phyloP scores from a whole-genome alignment of 2,888 invertebrate genomes.

The Erynnis tages region DNA sequence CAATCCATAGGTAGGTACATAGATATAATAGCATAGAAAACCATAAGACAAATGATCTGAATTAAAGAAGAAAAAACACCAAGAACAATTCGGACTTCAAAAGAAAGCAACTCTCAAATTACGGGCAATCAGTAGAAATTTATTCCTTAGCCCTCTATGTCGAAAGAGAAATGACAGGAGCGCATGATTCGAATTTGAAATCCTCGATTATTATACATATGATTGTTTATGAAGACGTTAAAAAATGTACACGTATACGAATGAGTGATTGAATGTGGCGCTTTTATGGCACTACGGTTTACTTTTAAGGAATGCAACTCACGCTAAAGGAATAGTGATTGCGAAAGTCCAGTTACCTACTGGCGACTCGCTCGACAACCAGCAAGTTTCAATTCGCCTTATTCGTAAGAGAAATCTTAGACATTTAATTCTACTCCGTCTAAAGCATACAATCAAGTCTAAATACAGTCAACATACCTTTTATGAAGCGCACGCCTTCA shows the following conservation, averaged over 20 bases:
- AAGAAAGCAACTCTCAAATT: slow-evolving; percentile 45
- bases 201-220: slow-evolving; percentile 49
- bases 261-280: slow-evolving; percentile 45
- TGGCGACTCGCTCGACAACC: slow-evolving; percentile 45
- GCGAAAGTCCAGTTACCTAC: slow-evolving; percentile 79
- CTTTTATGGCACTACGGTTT: slow-evolving; percentile 57
- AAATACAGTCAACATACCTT: slow-evolving; percentile 38
- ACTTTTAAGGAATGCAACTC: slow-evolving; percentile 66
- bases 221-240: slow-evolving; percentile 49
- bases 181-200: slow-evolving; percentile 56
- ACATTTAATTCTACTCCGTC: slow-evolving; percentile 18
- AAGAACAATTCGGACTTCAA: no score
- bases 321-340: slow-evolving; percentile 76
- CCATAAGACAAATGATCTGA: no score
- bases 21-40: no score
- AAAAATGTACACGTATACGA: slow-evolving; percentile 57
- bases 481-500: slow-evolving; percentile 62
- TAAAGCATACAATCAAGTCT: slow-evolving; percentile 9
- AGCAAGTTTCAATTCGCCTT: slow-evolving; percentile 34
- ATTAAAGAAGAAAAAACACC: no score
- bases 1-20: no score
- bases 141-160: slow-evolving; percentile 51
- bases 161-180: slow-evolving; percentile 57
- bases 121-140: slow-evolving; percentile 54
- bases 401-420: slow-evolving; percentile 34